Evolutionary conservation across 2,113 vertebrate species (phyloP).

Genomic region (Phyllostomus discolor): DNA sequence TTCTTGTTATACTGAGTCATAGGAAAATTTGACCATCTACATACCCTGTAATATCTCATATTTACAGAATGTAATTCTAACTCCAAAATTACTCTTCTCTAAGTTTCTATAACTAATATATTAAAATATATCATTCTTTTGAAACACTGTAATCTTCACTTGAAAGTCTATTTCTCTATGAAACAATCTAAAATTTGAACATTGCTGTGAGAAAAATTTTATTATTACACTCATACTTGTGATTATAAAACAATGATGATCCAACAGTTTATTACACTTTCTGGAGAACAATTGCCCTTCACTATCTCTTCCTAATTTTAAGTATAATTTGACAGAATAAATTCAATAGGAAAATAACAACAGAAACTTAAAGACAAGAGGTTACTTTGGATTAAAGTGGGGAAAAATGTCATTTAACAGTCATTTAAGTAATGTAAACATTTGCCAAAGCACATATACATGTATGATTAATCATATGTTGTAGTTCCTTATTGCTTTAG

Average conservation of each 20-base stretch:
- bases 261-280: neutral
- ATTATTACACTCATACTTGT: neutral
- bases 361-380: neutral
- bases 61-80: neutral
- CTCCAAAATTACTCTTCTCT: neutral
- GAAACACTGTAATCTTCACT: neutral
- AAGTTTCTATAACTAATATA: neutral
- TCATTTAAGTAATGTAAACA: neutral
- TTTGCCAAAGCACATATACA: neutral
- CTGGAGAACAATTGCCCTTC: neutral
- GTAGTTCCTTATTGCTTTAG: neutral
- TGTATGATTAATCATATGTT: neutral
- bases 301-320: neutral
- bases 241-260: neutral
- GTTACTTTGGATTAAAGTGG: neutral
- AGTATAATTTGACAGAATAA: neutral
- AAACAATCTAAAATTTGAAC: slow-evolving; percentile 2
- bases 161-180: neutral
- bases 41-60: neutral
- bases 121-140: neutral
- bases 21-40: neutral
- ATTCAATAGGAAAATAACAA: neutral
- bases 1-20: neutral
- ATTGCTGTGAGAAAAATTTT: neutral
- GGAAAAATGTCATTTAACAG: neutral